Percentiles rank a stretch among this genome's conserved stretches.
Evolutionary conservation across 1,140 invertebrate genomes (phyloP).

Genomic region (Lordiphosa collinella): DNA sequence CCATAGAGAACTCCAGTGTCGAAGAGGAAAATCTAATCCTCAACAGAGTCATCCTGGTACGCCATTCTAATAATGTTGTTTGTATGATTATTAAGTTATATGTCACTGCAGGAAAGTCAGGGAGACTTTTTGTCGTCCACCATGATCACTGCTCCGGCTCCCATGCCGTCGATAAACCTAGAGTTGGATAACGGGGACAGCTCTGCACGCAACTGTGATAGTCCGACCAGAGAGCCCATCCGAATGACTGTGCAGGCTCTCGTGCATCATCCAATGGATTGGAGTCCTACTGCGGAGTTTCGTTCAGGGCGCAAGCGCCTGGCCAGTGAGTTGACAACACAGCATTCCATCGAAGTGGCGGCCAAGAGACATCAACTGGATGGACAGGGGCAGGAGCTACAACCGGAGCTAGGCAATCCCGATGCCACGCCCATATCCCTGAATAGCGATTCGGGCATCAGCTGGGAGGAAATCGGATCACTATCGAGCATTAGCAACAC

Average conservation of each 20-base stretch:
- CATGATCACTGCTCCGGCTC: background rate
- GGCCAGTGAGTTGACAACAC: background rate
- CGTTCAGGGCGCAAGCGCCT: constrained; percentile 8
- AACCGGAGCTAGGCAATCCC: background rate
- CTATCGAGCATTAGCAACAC: constrained; percentile 24
- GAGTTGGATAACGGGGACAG: background rate
- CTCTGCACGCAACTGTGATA: constrained; percentile 18
- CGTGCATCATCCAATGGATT: constrained; percentile 55
- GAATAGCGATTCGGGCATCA: constrained; percentile 43
- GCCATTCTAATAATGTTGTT: too few relatives aligned
- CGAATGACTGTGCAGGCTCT: constrained; percentile 27
- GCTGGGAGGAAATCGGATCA: constrained; percentile 22
- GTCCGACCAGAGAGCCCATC: constrained; percentile 18
- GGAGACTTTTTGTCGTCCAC: background rate
- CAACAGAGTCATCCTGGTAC: too few relatives aligned
- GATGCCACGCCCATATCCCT: constrained; percentile 32
- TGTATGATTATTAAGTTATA: too few relatives aligned
- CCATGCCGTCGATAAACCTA: background rate
- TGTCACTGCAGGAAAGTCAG: too few relatives aligned
- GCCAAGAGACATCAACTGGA: too few relatives aligned
- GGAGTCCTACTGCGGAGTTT: constrained; percentile 30
- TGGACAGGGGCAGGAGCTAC: background rate
- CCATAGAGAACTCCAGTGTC: constrained; percentile 11
- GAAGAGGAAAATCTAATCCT: background rate
- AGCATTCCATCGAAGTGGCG: too few relatives aligned